Conservation (phyloP, 2,888 invertebrate species). For the Celastrina argiolus region DNA sequence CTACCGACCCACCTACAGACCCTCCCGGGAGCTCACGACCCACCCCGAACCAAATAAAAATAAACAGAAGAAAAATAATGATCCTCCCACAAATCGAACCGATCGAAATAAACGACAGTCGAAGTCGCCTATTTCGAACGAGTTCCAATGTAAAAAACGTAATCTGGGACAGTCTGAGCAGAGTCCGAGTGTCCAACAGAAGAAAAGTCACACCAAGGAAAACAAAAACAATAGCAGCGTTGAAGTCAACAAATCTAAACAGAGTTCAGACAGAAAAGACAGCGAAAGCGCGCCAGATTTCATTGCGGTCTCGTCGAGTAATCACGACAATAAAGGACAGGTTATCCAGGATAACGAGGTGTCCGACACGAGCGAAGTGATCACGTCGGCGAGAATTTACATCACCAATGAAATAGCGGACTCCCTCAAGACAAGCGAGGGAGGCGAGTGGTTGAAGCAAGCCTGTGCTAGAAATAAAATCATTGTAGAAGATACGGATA, state of each 20-base stretch:
- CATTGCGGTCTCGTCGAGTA: constrained; percentile 50
- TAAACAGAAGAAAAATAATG: constrained; percentile 30
- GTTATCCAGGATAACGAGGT: constrained; percentile 71
- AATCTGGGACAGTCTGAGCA: constrained; percentile 37
- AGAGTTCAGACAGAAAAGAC: constrained; percentile 29
- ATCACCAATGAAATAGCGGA: constrained; percentile 66
- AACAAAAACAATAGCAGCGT: constrained; percentile 24
- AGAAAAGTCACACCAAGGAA: constrained; percentile 40
- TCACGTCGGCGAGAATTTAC: constrained; percentile 69
- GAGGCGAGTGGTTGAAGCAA: constrained; percentile 62
- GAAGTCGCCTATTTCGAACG: constrained; percentile 57
- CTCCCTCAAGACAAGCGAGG: constrained; percentile 65
- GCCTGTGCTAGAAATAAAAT: constrained; percentile 52
- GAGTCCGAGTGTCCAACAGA: constrained; percentile 30
- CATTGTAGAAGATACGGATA: constrained; percentile 54
- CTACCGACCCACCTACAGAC: constrained; percentile 45
- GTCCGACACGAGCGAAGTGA: constrained; percentile 61
- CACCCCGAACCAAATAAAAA: constrained; percentile 11
- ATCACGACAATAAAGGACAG: constrained; percentile 60
- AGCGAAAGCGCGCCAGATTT: constrained; percentile 49
- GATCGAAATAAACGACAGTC: constrained; percentile 55
- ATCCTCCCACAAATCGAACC: constrained; percentile 35
- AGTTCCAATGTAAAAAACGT: constrained; percentile 53
- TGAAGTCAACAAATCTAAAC: constrained; percentile 21
- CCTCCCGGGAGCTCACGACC: not conserved